Base-by-base conservation (phyloP, 2,888 invertebrate species). In the Caenorhabditis macrosperma region DNA sequence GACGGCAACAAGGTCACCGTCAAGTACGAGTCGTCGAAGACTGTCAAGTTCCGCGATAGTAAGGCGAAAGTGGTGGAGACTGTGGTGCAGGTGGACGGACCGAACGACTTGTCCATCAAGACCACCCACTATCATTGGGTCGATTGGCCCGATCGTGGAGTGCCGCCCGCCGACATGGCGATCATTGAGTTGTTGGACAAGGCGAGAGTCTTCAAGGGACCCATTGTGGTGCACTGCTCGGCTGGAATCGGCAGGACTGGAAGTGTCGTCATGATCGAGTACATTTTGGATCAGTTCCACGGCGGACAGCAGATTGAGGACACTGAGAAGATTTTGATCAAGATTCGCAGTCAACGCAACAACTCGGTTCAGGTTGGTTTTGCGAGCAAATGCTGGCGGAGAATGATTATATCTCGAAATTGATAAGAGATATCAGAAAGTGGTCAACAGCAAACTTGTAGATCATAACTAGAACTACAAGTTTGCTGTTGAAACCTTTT, bases 241-340 rank as follows among this genome's bases (percentile, higher is more conserved):
- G 83, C 83, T 22, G 83, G 82, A 20, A 81, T 83, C 46, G 82
- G 82, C 5, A 69, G 82, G 5, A 83, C 82, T 24, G 82, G 82
- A 6, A 64, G 71, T 4, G 74, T 83, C n/a, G 81, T 81, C 12
- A 69, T 83, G 71, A 66, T 83, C 38, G 74, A 83, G 59, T 81
- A 78, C 61, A 63, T 77, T 26, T 59, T 81, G 67, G 82, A 83
- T 54, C 63, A 72, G 44, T 30, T 80, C 6, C 26, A 57, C 30
- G 44, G 55, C 22, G 80, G 80, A 2, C 77, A 78, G 33, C 33
- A 15, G 10, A 61, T 78, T 30, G 81, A 81, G 30, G 61, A 71
- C 17, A 76, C 66, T 17, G 61, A 69, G 50, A 54, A 52, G 48
- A 75, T 83, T n/a, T 69, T 83, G 9, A 63, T 59, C n/a, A 76